Evolutionary conservation across 2,888 invertebrate genomes (phyloP).

Genomic region (Trissonchulus sp.): DNA sequence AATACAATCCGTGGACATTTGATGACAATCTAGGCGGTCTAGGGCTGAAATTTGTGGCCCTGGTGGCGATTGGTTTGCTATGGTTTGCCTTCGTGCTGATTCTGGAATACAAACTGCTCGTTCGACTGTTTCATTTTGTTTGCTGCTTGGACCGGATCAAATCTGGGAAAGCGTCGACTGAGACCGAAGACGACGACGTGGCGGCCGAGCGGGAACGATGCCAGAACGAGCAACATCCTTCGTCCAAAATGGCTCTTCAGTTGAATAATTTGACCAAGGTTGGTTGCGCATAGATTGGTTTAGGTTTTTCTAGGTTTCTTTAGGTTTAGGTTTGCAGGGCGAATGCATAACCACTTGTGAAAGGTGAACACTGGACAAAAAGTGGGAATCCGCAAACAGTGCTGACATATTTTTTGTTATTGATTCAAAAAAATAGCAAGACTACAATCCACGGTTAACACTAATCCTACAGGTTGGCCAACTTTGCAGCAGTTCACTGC

Average conservation of each 20-base stretch:
- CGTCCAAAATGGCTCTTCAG: constrained; percentile 52
- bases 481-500: no score
- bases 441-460: no score
- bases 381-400: no score
- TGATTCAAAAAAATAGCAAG: no score
- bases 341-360: no score
- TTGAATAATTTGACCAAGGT: constrained; percentile 59
- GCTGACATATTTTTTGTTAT: no score
- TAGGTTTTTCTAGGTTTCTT: no score
- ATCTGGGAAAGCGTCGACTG: neutral
- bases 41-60: constrained; percentile 63
- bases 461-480: no score
- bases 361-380: no score
- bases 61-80: constrained; percentile 63
- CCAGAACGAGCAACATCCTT: constrained; percentile 44
- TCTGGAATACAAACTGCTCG: constrained; percentile 58
- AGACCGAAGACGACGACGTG: constrained; percentile 60
- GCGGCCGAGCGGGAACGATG: constrained; percentile 58
- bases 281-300: no score
- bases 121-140: neutral
- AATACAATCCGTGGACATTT: constrained; percentile 16
- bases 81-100: constrained; percentile 60
- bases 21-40: constrained; percentile 48
- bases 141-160: no score
- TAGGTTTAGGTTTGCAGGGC: no score